Evolutionary conservation across 2,888 invertebrate genomes (phyloP).

Genomic region (Nipponacmea schrenckii): DNA sequence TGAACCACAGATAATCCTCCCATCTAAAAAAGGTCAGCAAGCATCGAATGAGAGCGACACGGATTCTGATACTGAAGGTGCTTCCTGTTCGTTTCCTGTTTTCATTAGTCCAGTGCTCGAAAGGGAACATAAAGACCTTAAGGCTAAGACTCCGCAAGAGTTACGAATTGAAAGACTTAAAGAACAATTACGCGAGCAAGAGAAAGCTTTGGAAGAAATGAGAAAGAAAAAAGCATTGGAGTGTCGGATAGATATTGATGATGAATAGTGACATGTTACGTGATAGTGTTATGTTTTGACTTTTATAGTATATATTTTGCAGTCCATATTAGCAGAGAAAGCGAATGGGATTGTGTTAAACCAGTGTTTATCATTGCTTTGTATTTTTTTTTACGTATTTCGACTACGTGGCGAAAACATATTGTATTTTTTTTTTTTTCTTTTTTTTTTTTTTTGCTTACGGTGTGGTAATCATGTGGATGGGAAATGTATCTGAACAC

Average conservation of each 20-base stretch:
- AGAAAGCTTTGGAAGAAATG: constrained; percentile 30
- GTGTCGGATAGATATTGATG: neutral
- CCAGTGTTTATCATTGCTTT: no score
- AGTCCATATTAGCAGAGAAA: no score
- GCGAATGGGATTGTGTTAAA: no score
- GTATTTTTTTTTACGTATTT: no score
- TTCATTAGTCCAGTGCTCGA: neutral
- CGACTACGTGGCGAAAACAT: no score
- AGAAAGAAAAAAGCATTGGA: constrained; percentile 11
- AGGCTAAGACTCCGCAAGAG: constrained; percentile 8
- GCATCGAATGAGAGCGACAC: neutral
- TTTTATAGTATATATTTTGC: no score
- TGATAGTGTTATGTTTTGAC: no score
- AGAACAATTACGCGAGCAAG: constrained; percentile 21
- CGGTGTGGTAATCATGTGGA: no score
- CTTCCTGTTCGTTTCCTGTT: neutral
- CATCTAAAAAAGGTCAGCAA: neutral
- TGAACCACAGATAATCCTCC: neutral
- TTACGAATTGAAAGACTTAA: constrained; percentile 21
- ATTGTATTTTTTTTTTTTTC: no score
- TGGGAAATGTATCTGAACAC: no score
- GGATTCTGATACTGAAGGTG: neutral
- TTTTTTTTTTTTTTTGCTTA: no score
- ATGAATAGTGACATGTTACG: neutral
- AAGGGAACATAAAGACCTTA: neutral